Conservation (phyloP, 2,797 vertebrate genomes). For the Acrossocheilus fasciatus region DNA sequence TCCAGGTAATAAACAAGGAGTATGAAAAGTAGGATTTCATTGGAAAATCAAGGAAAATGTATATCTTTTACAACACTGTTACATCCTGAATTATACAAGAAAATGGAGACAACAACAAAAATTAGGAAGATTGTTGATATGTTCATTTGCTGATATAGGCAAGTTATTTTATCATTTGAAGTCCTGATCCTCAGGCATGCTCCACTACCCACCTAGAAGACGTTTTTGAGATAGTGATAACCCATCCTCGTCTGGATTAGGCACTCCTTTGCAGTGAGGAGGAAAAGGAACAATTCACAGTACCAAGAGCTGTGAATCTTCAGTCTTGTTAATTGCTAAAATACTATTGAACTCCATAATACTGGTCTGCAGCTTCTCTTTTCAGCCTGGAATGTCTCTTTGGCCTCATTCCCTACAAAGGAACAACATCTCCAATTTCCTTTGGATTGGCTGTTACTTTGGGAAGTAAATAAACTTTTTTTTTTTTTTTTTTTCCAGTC, state of each 20-base stretch:
- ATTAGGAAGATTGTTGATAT: neutral
- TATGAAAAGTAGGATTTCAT: slow-evolving; percentile 66
- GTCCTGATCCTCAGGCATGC: neutral
- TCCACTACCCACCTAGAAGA: neutral
- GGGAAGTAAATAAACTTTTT: slow-evolving; percentile 7
- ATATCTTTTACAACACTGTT: neutral
- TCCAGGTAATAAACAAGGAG: slow-evolving; percentile 72
- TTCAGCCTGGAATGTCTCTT: slow-evolving; percentile 12
- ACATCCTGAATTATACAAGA: neutral
- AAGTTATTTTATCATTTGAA: neutral
- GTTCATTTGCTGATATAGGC: neutral
- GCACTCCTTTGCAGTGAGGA: neutral
- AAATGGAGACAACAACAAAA: slow-evolving; percentile 2
- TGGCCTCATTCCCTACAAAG: slow-evolving; percentile 20
- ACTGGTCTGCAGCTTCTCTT: slow-evolving; percentile 23
- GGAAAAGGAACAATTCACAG: neutral
- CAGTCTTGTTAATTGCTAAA: slow-evolving; percentile 31
- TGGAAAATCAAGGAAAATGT: neutral
- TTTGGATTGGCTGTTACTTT: slow-evolving; percentile 10
- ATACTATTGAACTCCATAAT: neutral
- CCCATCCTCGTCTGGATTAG: neutral
- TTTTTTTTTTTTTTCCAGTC: neutral
- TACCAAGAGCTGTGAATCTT: slow-evolving; percentile 46
- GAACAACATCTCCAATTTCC: slow-evolving; percentile 25
- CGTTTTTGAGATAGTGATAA: neutral